Evolutionary conservation across 2,888 invertebrate species (phyloP), one percentile per base, ranked within the genome.

Genomic region (Alcis repandata): DNA sequence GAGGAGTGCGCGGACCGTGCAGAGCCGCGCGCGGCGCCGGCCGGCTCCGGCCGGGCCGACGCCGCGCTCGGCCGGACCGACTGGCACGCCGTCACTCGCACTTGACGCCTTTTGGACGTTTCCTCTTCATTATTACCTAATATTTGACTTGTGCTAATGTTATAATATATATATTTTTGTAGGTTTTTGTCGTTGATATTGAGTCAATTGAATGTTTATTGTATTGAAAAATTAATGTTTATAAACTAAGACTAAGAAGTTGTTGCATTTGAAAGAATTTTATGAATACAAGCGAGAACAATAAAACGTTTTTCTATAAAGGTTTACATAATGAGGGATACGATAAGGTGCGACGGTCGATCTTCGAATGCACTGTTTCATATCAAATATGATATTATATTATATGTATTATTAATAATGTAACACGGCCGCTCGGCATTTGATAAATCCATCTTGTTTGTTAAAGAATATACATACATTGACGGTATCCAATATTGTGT

Each of bases 261-360:
- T 93, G 92, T 93, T 92, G 92, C 92, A 93, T 93, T 92, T 92
- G 89, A 91, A 92, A 90, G 92, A 92, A 91, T 92, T 91, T 91
- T 92, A 90, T 89, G 90, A 83, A 91, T 91, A 91, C 91, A 89
- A 91, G 87, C 91, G 91, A 92, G 92, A 92, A 91, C 92, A 92
- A 92, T 92, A 91, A 91, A 88, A 88, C 88, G 90, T 91, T 92
- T 92, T 92, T 91, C 87, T 91, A 92, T 87, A 89, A 91, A 92
- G 84, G 86, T 92, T 91, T 92, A 92, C 91, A 91, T 84, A 49
- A 86, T 85, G 89, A 88, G 85, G 88, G 87, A 85, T 81, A 80
- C 86, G 85, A 81, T 82, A 79, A 84, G 87, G 85, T 84, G 86
- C 85, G 87, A 83, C 83, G 85, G 84, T 82, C 83, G 80, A 85